These are phyloP conservation scores for Odocoileus virginianus DNA, from an alignment of 2,113 vertebrate species.

Conservation along the genomic window DNA sequence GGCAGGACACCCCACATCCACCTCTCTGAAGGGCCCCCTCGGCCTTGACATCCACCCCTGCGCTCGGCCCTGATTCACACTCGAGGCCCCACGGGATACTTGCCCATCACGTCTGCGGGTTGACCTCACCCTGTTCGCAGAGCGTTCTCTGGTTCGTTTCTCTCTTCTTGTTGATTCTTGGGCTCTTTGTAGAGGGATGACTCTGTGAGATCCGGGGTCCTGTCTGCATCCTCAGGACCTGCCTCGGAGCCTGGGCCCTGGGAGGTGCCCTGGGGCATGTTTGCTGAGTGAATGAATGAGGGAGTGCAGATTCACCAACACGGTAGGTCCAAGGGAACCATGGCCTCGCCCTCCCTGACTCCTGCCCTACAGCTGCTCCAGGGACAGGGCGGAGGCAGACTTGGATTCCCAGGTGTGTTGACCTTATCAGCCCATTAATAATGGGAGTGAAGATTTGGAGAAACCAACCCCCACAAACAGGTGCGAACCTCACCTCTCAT, in stretches of 20 bases:
- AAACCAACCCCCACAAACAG: background rate
- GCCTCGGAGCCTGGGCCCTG: background rate
- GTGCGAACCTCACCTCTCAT: background rate
- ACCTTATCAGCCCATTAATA: background rate
- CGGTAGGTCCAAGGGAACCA: too few species aligned
- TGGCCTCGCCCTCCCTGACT: background rate
- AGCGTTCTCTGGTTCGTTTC: rapidly evolving
- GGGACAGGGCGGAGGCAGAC: background rate
- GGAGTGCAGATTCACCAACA: background rate
- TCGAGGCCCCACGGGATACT: rapidly evolving
- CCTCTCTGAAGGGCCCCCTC: background rate
- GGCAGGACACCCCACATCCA: background rate
- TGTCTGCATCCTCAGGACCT: too few species aligned
- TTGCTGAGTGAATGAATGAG: background rate
- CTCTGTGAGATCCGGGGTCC: background rate
- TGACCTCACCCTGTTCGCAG: background rate
- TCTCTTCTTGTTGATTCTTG: background rate
- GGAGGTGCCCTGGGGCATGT: background rate
- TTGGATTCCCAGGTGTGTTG: background rate
- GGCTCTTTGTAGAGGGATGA: background rate
- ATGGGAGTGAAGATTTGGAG: background rate
- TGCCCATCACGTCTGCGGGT: rapidly evolving
- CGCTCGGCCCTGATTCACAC: rapidly evolving
- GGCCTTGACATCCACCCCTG: background rate
- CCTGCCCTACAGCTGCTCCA: background rate